Evolutionary conservation across 1,140 invertebrate genomes (phyloP).

Genomic region (Parapsyche elsis): DNA sequence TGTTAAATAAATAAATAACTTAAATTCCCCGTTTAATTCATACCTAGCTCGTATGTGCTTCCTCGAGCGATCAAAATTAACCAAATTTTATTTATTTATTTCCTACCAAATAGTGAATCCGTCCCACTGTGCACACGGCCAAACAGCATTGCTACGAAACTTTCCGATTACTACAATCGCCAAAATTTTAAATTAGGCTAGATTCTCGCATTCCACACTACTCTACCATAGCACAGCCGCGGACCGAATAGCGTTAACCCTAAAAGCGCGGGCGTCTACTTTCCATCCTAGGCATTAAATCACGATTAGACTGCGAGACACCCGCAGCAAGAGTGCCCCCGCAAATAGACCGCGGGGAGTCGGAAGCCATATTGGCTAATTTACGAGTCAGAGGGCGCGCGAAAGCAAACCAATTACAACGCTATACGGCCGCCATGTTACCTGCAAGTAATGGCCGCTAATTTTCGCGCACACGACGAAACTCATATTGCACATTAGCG

Average conservation of each 20-base stretch:
- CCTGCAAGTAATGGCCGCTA: not conserved
- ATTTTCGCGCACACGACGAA: not conserved
- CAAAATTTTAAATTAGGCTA: no score
- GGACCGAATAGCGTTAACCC: conserved; percentile 6
- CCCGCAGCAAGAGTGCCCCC: not conserved
- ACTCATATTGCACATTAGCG: not conserved
- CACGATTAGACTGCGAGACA: not conserved
- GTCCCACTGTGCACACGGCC: no score
- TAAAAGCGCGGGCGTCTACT: not conserved
- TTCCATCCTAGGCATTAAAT: not conserved
- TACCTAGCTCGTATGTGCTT: no score
- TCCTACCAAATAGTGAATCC: no score
- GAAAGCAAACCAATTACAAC: not conserved
- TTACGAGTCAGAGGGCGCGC: not conserved
- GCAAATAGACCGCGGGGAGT: not conserved
- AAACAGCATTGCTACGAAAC: no score
- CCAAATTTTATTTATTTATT: no score
- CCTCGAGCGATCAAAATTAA: no score
- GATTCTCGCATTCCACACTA: no score
- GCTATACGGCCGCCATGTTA: not conserved
- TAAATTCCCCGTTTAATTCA: no score
- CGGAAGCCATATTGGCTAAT: not conserved
- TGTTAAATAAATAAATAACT: no score
- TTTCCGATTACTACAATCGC: no score
- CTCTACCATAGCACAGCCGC: no score